Percentiles rank a stretch among this genome's conserved stretches.
These are phyloP conservation scores for Australoheros scitulus DNA, from an alignment of 2,113 vertebrate species.

Conservation along the genomic window DNA sequence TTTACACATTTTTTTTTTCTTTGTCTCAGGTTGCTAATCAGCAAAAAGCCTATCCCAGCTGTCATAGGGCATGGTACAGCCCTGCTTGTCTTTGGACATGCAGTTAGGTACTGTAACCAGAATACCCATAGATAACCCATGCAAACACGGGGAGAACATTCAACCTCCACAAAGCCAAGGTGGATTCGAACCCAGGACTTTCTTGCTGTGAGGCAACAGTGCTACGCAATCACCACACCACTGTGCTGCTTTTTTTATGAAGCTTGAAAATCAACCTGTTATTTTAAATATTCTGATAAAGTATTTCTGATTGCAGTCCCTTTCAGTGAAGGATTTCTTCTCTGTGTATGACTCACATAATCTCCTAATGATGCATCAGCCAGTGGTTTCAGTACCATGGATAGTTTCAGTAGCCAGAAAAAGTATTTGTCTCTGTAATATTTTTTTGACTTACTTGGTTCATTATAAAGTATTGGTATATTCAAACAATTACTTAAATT, in stretches of 20 bases:
- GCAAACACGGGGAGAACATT: no score
- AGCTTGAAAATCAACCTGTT: not conserved
- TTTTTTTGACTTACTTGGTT: not conserved
- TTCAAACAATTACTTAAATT: not conserved
- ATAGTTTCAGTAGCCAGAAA: conserved; percentile 37
- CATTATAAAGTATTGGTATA: not conserved
- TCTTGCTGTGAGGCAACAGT: no score
- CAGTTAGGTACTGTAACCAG: no score
- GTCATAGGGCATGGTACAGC: no score
- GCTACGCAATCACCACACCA: no score
- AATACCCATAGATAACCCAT: no score
- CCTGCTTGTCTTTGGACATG: no score
- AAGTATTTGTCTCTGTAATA: not conserved
- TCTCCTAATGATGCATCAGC: not conserved
- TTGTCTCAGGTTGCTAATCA: not conserved
- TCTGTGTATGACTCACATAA: not conserved
- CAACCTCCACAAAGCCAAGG: no score
- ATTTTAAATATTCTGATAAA: not conserved
- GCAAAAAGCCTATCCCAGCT: not conserved
- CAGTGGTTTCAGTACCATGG: conserved; percentile 64
- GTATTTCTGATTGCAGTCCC: not conserved
- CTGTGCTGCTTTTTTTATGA: not conserved
- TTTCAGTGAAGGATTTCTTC: not conserved
- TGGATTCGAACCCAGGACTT: no score
- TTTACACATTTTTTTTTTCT: not conserved